A percentile compares a stretch with the other conserved stretches of the same genome.
Evolutionary conservation across 2,797 vertebrate species (phyloP).

Genomic region (Aeoliscus strigatus): DNA sequence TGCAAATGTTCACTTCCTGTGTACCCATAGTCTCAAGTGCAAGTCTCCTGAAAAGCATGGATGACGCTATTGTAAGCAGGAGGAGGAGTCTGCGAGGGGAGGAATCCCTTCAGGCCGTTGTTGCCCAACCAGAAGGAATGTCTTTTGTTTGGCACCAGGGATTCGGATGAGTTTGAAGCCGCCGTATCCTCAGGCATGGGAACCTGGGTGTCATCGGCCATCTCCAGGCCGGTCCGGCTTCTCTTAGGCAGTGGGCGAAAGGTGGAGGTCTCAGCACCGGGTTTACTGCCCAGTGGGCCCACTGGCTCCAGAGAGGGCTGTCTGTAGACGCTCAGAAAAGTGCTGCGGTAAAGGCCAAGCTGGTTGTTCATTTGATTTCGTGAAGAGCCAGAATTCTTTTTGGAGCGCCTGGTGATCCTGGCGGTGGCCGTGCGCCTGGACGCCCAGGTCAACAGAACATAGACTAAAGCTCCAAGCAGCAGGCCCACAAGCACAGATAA

Average conservation of each 20-base stretch:
- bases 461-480: conserved; percentile 85
- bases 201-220: conserved; percentile 72
- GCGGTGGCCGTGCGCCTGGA: conserved; percentile 84
- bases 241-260: conserved; percentile 85
- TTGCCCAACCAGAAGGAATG: conserved; percentile 88
- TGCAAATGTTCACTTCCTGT: conserved; percentile 3
- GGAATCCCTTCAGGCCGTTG: conserved; percentile 80
- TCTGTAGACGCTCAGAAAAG: conserved; percentile 86
- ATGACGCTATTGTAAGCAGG: conserved; percentile 93
- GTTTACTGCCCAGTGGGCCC: conserved; percentile 86
- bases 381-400: conserved; percentile 63
- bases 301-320: conserved; percentile 88
- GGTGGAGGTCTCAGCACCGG: conserved; percentile 83
- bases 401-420: conserved; percentile 81
- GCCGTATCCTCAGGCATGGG: conserved; percentile 66
- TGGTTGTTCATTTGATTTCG: conserved; percentile 58
- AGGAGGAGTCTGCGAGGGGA: conserved; percentile 83
- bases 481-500: conserved; percentile 87
- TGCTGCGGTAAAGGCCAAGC: conserved; percentile 86
- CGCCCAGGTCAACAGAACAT: conserved; percentile 82
- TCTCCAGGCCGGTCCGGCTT: conserved; percentile 69
- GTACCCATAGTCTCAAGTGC: conserved; percentile 53
- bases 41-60: conserved; percentile 79
- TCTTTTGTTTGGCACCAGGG: conserved; percentile 69
- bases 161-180: conserved; percentile 60